These are phyloP conservation scores for Aphidoletes aphidimyza DNA, from an alignment of 2,888 invertebrate species.

Conservation along the genomic window DNA sequence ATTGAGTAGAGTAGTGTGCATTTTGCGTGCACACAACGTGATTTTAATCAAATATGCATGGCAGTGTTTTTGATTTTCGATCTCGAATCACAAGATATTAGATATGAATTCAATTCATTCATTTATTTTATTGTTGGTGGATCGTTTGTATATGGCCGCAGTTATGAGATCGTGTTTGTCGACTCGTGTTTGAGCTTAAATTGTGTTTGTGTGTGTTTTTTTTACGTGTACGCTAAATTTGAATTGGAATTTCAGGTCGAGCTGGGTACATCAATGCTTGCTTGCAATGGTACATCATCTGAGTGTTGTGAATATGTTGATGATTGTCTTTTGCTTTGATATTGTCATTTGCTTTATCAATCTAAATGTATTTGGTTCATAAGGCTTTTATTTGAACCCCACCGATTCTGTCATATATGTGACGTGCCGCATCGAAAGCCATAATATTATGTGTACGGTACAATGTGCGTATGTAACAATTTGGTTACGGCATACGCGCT, in stretches of 20 bases:
- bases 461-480: neutral
- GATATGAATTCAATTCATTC: too few species aligned
- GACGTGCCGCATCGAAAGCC: neutral
- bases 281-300: neutral
- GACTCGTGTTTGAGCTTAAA: too few species aligned
- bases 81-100: constrained; percentile 23
- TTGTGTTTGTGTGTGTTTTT: neutral
- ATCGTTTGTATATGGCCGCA: too few species aligned
- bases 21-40: neutral
- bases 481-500: neutral
- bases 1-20: too few species aligned
- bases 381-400: constrained; percentile 33
- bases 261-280: too few species aligned
- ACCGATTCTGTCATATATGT: neutral
- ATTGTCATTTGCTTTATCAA: constrained; percentile 41
- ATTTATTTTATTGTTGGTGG: neutral
- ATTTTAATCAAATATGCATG: neutral
- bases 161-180: too few species aligned
- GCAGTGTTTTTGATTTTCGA: neutral
- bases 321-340: constrained; percentile 35
- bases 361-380: constrained; percentile 18
- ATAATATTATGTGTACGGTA: neutral
- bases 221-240: too few species aligned
- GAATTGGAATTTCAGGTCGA: too few species aligned
- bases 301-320: constrained; percentile 7